Evolutionary conservation across 2,113 vertebrate genomes (phyloP).

Genomic region (Lanius ludovicianus): DNA sequence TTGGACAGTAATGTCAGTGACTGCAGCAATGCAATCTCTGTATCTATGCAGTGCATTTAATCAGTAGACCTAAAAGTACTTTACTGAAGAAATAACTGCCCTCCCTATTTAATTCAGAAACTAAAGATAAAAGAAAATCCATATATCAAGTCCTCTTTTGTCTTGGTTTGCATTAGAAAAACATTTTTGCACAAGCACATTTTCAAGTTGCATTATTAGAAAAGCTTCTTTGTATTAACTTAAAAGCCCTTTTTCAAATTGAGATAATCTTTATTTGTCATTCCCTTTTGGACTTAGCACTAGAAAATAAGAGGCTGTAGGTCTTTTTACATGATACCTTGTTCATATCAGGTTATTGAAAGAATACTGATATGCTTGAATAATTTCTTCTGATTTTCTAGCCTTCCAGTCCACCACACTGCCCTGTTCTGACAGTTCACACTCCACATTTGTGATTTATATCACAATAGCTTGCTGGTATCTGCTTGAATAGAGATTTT

Average conservation of each 20-base stretch:
- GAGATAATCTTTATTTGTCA: not conserved
- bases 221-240: not conserved
- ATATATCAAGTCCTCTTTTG: not conserved
- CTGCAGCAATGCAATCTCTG: not conserved
- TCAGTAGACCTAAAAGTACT: not conserved
- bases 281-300: not conserved
- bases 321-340: not conserved
- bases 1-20: not conserved
- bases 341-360: not conserved
- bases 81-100: not conserved
- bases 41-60: not conserved
- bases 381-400: not conserved
- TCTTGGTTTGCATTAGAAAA: not conserved
- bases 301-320: not conserved
- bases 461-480: not conserved
- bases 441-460: not conserved
- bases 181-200: not conserved
- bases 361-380: not conserved
- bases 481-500: not conserved
- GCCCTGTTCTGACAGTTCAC: not conserved
- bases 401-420: not conserved
- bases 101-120: not conserved
- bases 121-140: not conserved
- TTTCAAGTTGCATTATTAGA: not conserved
- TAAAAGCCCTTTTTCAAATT: not conserved